phyloP scores from a whole-genome alignment of 2,888 invertebrate species.

The Phengaris arion region DNA sequence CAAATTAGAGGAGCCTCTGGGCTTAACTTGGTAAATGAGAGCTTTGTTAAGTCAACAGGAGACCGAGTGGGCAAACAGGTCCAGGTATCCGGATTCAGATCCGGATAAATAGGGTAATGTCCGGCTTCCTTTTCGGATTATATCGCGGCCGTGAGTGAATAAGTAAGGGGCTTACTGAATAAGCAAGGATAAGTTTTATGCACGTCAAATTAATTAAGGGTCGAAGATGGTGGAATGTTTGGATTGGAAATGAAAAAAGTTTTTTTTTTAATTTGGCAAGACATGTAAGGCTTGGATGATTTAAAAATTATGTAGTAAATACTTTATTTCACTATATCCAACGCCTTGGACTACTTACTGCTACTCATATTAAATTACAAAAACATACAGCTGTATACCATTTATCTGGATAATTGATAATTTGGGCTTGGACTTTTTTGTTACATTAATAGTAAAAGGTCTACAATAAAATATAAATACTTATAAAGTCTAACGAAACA shows the following conservation, averaged over 20 bases:
- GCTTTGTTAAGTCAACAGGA: conserved; percentile 62
- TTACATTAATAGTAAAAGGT: too few species aligned
- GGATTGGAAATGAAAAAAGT: background rate
- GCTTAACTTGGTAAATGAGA: conserved; percentile 71
- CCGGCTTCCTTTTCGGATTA: conserved; percentile 4
- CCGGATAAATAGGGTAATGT: conserved; percentile 26
- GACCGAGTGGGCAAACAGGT: conserved; percentile 51
- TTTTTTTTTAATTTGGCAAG: too few species aligned
- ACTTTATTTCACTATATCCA: too few species aligned
- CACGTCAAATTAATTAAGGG: conserved; percentile 9
- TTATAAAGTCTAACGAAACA: too few species aligned
- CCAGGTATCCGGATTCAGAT: conserved; percentile 38
- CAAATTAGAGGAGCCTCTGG: conserved; percentile 65
- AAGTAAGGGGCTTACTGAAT: conserved; percentile 7
- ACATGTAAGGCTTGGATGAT: too few species aligned
- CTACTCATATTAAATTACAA: too few species aligned
- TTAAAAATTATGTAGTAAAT: too few species aligned
- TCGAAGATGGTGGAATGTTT: background rate
- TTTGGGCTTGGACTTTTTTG: too few species aligned
- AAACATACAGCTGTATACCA: too few species aligned
- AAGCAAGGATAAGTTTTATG: background rate
- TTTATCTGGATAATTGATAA: too few species aligned
- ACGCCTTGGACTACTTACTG: too few species aligned
- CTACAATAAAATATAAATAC: too few species aligned
- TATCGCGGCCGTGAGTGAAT: background rate